These are phyloP conservation scores for Sciurus niger DNA, from an alignment of 2,113 vertebrate species.

Conservation along the genomic window DNA sequence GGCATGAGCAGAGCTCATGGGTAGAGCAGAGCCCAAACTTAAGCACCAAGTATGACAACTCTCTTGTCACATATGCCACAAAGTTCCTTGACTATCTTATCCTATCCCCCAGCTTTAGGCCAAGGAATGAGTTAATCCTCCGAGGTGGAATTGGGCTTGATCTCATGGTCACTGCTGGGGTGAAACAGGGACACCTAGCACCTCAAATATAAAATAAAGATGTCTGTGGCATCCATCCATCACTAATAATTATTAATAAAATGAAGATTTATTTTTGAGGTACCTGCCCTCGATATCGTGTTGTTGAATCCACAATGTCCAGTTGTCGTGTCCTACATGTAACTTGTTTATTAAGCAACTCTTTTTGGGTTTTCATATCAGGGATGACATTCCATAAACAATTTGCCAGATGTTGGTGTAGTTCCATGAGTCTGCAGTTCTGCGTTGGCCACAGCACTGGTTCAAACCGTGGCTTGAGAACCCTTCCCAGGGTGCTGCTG, in stretches of 20 bases:
- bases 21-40: no score
- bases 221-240: not conserved
- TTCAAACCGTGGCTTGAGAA: not conserved
- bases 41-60: no score
- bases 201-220: not conserved
- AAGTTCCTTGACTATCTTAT: no score
- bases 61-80: not conserved
- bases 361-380: not conserved
- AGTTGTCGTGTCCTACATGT: not conserved
- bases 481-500: not conserved
- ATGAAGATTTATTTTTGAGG: not conserved
- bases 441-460: fast-evolving
- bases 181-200: not conserved
- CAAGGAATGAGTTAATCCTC: no score
- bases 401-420: fast-evolving
- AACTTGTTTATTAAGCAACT: not conserved
- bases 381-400: no score
- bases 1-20: not conserved
- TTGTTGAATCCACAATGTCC: not conserved
- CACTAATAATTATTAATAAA: not conserved
- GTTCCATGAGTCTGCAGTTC: not conserved
- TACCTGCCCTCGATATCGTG: not conserved
- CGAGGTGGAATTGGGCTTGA: not conserved
- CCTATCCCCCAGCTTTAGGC: not conserved
- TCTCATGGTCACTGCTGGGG: not conserved